A percentile compares a stretch with the other conserved stretches of the same genome.
phyloP scores from a whole-genome alignment of 2,888 invertebrate genomes.

The Chrysolina americana region DNA sequence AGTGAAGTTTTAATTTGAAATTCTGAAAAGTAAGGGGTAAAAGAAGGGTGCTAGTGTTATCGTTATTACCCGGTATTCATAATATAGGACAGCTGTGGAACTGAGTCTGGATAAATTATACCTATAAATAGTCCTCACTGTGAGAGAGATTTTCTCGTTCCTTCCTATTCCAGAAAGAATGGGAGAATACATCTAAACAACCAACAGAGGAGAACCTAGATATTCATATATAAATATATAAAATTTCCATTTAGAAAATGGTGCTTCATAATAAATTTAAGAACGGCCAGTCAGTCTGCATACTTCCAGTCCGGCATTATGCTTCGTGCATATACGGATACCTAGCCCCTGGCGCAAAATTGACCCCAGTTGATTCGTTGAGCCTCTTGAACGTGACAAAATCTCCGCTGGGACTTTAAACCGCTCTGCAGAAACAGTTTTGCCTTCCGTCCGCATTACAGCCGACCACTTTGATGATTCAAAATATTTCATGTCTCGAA shows the following conservation, averaged over 20 bases:
- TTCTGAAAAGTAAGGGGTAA: too few species aligned
- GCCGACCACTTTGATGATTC: slow-evolving; percentile 53
- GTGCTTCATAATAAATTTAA: slow-evolving; percentile 68
- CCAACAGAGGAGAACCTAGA: slow-evolving; percentile 50
- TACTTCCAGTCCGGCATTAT: slow-evolving; percentile 50
- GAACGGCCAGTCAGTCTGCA: slow-evolving; percentile 67
- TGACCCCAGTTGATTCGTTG: slow-evolving; percentile 62
- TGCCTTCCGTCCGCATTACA: slow-evolving; percentile 40
- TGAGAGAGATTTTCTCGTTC: slow-evolving; percentile 2
- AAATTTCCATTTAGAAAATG: slow-evolving; percentile 70
- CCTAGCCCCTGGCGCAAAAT: slow-evolving; percentile 55
- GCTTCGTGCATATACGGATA: slow-evolving; percentile 37
- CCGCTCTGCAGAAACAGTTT: slow-evolving; percentile 45
- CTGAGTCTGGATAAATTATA: neutral
- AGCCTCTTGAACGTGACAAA: slow-evolving; percentile 69
- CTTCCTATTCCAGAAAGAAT: slow-evolving; percentile 21
- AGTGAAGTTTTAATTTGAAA: too few species aligned
- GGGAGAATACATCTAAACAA: slow-evolving; percentile 30
- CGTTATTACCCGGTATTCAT: too few species aligned
- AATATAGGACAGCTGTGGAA: neutral
- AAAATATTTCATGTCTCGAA: slow-evolving; percentile 55
- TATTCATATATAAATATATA: slow-evolving; percentile 68
- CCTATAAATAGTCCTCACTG: neutral
- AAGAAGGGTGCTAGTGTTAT: too few species aligned
- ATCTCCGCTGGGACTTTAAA: slow-evolving; percentile 69